Percentiles rank a stretch among this genome's conserved stretches.
These are phyloP conservation scores for Melangyna quadrimaculata DNA, from an alignment of 2,888 invertebrate species.

Conservation along the genomic window DNA sequence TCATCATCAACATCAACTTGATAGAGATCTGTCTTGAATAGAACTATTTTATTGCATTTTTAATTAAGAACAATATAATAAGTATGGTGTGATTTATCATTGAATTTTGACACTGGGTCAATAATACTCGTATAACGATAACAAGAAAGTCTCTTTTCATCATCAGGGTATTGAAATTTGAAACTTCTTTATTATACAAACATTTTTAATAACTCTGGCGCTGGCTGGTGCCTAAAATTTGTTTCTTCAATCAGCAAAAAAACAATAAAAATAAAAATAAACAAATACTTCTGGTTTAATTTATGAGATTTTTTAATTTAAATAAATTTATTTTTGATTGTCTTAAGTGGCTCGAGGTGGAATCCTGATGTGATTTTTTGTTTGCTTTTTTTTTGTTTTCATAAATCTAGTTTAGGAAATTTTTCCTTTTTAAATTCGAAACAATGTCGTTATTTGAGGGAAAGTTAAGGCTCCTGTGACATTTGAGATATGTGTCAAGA, in stretches of 20 bases:
- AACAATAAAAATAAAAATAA: not conserved
- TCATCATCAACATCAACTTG: not conserved
- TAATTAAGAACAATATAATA: constrained; percentile 43
- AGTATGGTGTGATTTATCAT: constrained; percentile 56
- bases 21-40: not conserved
- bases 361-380: constrained; percentile 8
- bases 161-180: not conserved
- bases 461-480: not conserved
- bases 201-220: constrained; percentile 38
- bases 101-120: constrained; percentile 62
- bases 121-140: not conserved
- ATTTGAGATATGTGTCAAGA: too few relatives aligned
- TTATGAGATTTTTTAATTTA: constrained; percentile 51
- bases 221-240: constrained; percentile 49
- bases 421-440: not conserved
- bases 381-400: not conserved
- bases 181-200: constrained; percentile 41
- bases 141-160: not conserved
- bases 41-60: constrained; percentile 5
- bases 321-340: constrained; percentile 53
- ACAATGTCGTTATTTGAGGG: not conserved
- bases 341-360: constrained; percentile 25
- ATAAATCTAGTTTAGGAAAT: not conserved
- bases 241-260: not conserved
- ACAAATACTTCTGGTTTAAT: constrained; percentile 41